Conservation (phyloP, 2,113 vertebrate species). For the Dermatemys mawii region DNA sequence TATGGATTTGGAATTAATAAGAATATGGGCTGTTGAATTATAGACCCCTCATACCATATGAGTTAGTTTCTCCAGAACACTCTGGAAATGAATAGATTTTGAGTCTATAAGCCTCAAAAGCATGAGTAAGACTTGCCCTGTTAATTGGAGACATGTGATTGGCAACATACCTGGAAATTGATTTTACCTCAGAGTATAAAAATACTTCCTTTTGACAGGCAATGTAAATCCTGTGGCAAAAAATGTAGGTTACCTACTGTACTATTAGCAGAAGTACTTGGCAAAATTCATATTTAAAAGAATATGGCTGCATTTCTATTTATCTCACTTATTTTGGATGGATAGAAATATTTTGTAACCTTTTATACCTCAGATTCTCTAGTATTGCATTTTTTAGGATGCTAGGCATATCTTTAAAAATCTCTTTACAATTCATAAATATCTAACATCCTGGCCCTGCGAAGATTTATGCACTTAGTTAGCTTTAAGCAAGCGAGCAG, state of each 20-base stretch:
- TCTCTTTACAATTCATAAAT: neutral
- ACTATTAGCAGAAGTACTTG: neutral
- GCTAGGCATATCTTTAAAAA: neutral
- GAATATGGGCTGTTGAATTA: neutral
- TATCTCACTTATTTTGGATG: neutral
- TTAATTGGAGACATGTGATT: neutral
- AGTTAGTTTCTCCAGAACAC: constrained; percentile 19
- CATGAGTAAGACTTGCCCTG: neutral
- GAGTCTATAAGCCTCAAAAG: constrained; percentile 10
- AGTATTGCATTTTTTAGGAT: neutral
- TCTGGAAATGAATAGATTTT: constrained; percentile 12
- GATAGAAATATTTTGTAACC: neutral
- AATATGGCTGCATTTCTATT: neutral
- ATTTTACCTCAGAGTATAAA: neutral
- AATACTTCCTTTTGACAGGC: constrained; percentile 24
- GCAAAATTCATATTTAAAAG: neutral
- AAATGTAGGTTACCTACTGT: neutral
- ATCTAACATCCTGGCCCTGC: neutral
- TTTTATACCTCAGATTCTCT: neutral
- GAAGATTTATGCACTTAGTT: neutral
- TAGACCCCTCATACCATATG: neutral
- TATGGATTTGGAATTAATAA: neutral
- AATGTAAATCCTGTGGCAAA: neutral
- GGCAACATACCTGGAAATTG: constrained; percentile 8
- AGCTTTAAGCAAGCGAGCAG: neutral